A percentile compares a stretch with the other conserved stretches of the same genome.
Evolutionary conservation across 2,888 invertebrate genomes (phyloP).

Genomic region (Athripsodes cinereus): DNA sequence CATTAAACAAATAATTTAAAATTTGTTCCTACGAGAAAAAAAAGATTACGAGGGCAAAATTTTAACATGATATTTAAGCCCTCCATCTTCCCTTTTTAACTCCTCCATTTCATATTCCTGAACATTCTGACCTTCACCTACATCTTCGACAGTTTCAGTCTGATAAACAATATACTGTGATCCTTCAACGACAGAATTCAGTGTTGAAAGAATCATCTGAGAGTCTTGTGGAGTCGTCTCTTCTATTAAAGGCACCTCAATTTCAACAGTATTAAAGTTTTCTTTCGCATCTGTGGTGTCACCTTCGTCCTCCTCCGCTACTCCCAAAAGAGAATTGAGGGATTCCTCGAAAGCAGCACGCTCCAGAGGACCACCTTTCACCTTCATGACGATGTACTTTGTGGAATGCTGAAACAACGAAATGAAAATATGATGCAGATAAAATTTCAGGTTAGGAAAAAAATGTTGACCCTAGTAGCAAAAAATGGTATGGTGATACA

Average conservation of each 20-base stretch:
- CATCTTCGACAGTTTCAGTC: not conserved
- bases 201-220: not conserved
- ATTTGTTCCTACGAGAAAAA: no score
- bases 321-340: constrained; percentile 1
- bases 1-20: no score
- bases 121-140: not conserved
- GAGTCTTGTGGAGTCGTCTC: not conserved
- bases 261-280: not conserved
- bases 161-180: not conserved
- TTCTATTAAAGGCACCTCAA: not conserved
- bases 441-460: no score
- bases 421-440: no score
- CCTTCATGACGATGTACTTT: constrained; percentile 20
- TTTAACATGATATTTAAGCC: constrained; percentile 11
- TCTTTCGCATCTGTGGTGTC: not conserved
- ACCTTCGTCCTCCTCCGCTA: not conserved
- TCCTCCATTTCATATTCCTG: constrained; percentile 7
- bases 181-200: not conserved
- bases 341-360: constrained; percentile 19
- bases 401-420: constrained; percentile 18
- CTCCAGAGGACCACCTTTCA: constrained; percentile 17
- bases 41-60: not conserved
- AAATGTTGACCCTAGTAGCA: no score
- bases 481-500: no score
- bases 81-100: constrained; percentile 5